phyloP scores from a whole-genome alignment of 1,140 invertebrate species.

The Formica exsecta region DNA sequence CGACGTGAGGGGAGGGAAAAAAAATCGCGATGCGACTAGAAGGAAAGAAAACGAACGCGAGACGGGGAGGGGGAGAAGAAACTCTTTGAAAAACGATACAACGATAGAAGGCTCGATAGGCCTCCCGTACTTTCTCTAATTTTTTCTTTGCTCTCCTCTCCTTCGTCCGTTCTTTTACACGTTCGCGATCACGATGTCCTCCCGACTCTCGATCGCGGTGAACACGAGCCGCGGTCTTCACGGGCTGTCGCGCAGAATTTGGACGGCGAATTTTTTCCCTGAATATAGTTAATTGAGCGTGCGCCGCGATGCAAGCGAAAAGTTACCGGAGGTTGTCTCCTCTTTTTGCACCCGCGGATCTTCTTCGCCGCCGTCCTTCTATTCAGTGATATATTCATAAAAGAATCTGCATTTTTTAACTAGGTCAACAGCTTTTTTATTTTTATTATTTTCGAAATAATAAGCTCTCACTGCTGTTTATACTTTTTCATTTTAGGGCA shows the following conservation, averaged over 20 bases:
- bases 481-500: not conserved
- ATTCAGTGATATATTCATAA: not conserved
- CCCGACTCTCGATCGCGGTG: slow-evolving; percentile 57
- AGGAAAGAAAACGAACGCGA: slow-evolving; percentile 39
- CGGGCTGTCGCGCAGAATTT: slow-evolving; percentile 85
- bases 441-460: slow-evolving; percentile 3
- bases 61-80: slow-evolving; percentile 30
- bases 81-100: slow-evolving; percentile 84
- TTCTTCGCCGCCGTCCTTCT: not conserved
- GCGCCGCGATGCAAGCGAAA: slow-evolving; percentile 75
- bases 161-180: slow-evolving; percentile 4
- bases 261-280: slow-evolving; percentile 81
- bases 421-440: slow-evolving; percentile 3
- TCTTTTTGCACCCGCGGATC: slow-evolving; percentile 58
- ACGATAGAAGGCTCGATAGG: slow-evolving; percentile 65
- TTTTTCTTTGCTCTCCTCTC: not conserved
- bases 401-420: slow-evolving; percentile 30
- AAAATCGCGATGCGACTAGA: slow-evolving; percentile 57
- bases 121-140: slow-evolving; percentile 55
- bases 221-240: slow-evolving; percentile 83
- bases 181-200: not conserved
- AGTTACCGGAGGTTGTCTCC: slow-evolving; percentile 68
- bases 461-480: not conserved
- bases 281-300: slow-evolving; percentile 84
- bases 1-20: slow-evolving; percentile 60